These are phyloP conservation scores for Eupithecia dodoneata DNA, from an alignment of 2,888 invertebrate species.

Conservation along the genomic window DNA sequence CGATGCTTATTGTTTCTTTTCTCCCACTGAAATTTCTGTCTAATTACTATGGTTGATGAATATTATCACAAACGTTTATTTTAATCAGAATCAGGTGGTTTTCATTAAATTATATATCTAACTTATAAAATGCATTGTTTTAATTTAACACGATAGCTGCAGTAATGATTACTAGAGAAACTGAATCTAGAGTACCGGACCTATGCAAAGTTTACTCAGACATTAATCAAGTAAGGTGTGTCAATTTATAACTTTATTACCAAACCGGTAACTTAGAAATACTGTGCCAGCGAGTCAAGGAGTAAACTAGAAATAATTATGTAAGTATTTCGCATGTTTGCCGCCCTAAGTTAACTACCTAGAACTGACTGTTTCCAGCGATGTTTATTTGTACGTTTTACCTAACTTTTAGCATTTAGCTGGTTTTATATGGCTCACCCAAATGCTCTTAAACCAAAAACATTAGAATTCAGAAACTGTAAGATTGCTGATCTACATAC, in stretches of 20 bases:
- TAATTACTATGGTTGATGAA: not conserved
- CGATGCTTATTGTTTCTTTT: slow-evolving; percentile 23
- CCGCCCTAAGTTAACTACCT: not conserved
- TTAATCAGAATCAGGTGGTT: not conserved
- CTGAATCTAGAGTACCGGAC: not conserved
- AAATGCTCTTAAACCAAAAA: not conserved
- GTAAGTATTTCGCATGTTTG: slow-evolving; percentile 20
- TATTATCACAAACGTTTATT: not conserved
- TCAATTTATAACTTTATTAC: not conserved
- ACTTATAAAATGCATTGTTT: not conserved
- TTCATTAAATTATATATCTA: not conserved
- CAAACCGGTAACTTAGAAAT: slow-evolving; percentile 9
- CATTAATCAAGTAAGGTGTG: slow-evolving; percentile 9
- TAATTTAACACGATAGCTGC: not conserved
- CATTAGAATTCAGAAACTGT: not conserved
- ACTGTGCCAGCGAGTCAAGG: slow-evolving; percentile 16
- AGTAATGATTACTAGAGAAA: not conserved
- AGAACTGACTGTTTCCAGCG: not conserved
- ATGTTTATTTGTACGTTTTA: not conserved
- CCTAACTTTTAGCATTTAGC: not conserved
- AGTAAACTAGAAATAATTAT: not conserved
- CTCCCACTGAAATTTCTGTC: slow-evolving; percentile 2
- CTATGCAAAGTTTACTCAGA: not conserved
- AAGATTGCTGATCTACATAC: not conserved
- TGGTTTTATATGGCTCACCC: not conserved